Evolutionary conservation across 2,797 vertebrate species (phyloP).

Genomic region (Liparis tanakae): DNA sequence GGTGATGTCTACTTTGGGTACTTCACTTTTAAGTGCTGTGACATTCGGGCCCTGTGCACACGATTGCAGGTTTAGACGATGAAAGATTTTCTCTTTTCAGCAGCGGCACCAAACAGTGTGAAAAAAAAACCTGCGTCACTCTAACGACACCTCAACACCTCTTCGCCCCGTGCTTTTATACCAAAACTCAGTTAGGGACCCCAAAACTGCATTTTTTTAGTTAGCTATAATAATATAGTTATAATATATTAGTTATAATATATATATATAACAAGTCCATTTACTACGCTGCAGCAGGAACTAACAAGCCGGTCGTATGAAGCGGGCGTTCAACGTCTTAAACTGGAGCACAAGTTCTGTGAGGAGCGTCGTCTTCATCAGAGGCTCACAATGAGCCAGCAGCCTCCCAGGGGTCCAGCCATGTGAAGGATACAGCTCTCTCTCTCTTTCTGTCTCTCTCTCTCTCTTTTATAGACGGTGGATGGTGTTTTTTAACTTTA

Average conservation of each 20-base stretch:
- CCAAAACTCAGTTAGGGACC: constrained; percentile 43
- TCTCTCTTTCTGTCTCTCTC: constrained; percentile 19
- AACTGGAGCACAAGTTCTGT: constrained; percentile 71
- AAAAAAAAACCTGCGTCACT: constrained; percentile 52
- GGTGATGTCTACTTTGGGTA: constrained; percentile 10
- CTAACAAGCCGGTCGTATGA: constrained; percentile 57
- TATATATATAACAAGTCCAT: constrained; percentile 30
- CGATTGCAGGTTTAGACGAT: constrained; percentile 42
- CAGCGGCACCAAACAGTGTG: constrained; percentile 49
- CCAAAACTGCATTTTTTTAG: constrained; percentile 26
- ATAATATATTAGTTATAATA: too few species aligned
- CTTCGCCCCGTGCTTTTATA: constrained; percentile 32
- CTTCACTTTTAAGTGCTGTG: constrained; percentile 8
- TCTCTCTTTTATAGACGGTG: constrained; percentile 27
- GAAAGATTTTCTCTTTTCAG: constrained; percentile 74
- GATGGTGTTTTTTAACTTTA: constrained; percentile 12
- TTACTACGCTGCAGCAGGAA: constrained; percentile 40
- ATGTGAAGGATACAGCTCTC: constrained; percentile 51
- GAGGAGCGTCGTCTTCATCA: constrained; percentile 69
- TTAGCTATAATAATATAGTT: too few species aligned
- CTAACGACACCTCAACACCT: constrained; percentile 62
- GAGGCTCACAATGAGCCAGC: constrained; percentile 71
- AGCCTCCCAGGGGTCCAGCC: constrained; percentile 62
- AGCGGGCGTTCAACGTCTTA: constrained; percentile 66
- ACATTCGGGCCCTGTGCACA: neutral